phyloP scores from a whole-genome alignment of 2,797 vertebrate species.

The Borostomias antarcticus region DNA sequence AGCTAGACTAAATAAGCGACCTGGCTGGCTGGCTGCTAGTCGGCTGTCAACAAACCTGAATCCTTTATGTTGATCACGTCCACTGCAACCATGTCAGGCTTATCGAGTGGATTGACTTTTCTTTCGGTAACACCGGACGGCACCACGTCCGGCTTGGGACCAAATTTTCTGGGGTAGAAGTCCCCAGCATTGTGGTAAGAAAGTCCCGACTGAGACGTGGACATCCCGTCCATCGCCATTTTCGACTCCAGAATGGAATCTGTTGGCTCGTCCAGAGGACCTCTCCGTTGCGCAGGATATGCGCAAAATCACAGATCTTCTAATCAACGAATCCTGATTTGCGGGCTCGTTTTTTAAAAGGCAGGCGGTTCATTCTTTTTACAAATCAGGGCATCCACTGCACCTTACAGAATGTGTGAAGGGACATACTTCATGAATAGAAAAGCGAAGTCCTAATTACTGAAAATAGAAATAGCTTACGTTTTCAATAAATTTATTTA shows the following conservation, averaged over 20 bases:
- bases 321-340: not conserved
- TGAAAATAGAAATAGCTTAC: not conserved
- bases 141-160: constrained; percentile 81
- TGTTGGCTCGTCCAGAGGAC: not conserved
- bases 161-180: constrained; percentile 77
- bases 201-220: constrained; percentile 71
- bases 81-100: constrained; percentile 80
- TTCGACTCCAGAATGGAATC: constrained; percentile 31
- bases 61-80: constrained; percentile 74
- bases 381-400: not conserved
- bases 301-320: not conserved
- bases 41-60: constrained; percentile 59
- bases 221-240: constrained; percentile 75
- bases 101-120: constrained; percentile 73
- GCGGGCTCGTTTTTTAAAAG: not conserved
- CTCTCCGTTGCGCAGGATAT: not conserved
- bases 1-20: too few species aligned
- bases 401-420: not conserved
- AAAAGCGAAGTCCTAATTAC: not conserved
- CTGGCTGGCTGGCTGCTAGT: too few species aligned
- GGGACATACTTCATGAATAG: not conserved
- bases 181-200: constrained; percentile 69
- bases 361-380: not conserved
- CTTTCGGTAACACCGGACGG: constrained; percentile 80
- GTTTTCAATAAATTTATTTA: not conserved